Percentiles rank a stretch among this genome's conserved stretches.
These are phyloP conservation scores for Poecilia wingei DNA, from an alignment of 2,797 vertebrate genomes.

Conservation along the genomic window DNA sequence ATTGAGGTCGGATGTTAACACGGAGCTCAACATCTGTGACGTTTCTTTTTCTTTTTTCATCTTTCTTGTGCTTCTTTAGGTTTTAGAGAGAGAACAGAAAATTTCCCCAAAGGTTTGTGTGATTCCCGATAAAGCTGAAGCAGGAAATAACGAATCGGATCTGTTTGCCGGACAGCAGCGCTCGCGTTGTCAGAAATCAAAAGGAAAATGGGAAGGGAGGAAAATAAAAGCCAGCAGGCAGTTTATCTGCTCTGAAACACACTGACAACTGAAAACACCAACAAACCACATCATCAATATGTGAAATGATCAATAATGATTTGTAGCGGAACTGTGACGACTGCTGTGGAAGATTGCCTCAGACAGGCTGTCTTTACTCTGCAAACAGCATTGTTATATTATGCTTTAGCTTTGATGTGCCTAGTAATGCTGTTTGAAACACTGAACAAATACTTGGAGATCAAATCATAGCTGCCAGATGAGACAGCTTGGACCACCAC, in stretches of 20 bases:
- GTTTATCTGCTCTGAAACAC: conserved; percentile 33
- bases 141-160: conserved; percentile 49
- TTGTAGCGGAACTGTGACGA: conserved; percentile 5
- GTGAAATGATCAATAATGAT: conserved; percentile 43
- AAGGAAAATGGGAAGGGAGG: conserved; percentile 25
- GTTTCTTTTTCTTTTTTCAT: conserved; percentile 11
- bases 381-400: conserved; percentile 17
- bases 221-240: conserved; percentile 15
- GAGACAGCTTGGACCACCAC: neutral
- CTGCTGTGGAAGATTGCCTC: conserved; percentile 8
- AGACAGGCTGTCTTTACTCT: conserved; percentile 1
- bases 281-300: conserved; percentile 37
- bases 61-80: conserved; percentile 22
- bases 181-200: conserved; percentile 42
- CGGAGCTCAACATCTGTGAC: conserved; percentile 58
- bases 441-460: neutral
- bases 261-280: conserved; percentile 12
- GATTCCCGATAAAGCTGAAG: conserved; percentile 53
- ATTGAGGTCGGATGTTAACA: conserved; percentile 68
- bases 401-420: neutral
- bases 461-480: conserved; percentile 1
- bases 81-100: conserved; percentile 13
- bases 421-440: neutral
- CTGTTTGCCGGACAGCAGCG: conserved; percentile 45
- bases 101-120: conserved; percentile 58